Conservation (phyloP, 2,888 invertebrate species). For the Griposia aprilina region DNA sequence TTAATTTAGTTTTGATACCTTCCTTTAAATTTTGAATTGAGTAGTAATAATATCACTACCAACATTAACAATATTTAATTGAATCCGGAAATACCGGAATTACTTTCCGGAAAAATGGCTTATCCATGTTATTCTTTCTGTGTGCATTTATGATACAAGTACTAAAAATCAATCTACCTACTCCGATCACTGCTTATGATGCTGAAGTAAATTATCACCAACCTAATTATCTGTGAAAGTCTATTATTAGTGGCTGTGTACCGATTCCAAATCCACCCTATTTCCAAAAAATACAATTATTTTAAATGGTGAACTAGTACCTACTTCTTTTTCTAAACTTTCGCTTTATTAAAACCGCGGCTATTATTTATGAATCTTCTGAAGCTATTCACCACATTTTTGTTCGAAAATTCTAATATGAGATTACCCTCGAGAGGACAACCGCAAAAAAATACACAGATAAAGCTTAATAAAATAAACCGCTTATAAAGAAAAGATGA, state of each 20-base stretch:
- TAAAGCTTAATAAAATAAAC: conserved; percentile 57
- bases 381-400: conserved; percentile 30
- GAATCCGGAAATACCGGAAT: too few relatives aligned
- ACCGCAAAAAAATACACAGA: conserved; percentile 46
- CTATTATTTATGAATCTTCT: conserved; percentile 24
- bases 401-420: conserved; percentile 29
- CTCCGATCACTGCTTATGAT: too few relatives aligned
- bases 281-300: background rate
- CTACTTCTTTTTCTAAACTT: background rate
- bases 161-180: too few relatives aligned
- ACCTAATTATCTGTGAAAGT: background rate
- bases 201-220: background rate
- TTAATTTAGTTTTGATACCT: too few relatives aligned
- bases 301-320: background rate
- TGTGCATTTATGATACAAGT: too few relatives aligned
- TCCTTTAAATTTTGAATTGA: too few relatives aligned
- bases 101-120: too few relatives aligned
- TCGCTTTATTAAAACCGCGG: background rate
- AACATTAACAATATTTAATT: too few relatives aligned
- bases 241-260: background rate
- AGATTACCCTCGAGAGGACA: conserved; percentile 35
- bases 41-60: too few relatives aligned
- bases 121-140: too few relatives aligned
- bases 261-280: background rate
- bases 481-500: conserved; percentile 77